These are phyloP conservation scores for Aplodontia rufa DNA, from an alignment of 2,113 vertebrate species.

Conservation along the genomic window DNA sequence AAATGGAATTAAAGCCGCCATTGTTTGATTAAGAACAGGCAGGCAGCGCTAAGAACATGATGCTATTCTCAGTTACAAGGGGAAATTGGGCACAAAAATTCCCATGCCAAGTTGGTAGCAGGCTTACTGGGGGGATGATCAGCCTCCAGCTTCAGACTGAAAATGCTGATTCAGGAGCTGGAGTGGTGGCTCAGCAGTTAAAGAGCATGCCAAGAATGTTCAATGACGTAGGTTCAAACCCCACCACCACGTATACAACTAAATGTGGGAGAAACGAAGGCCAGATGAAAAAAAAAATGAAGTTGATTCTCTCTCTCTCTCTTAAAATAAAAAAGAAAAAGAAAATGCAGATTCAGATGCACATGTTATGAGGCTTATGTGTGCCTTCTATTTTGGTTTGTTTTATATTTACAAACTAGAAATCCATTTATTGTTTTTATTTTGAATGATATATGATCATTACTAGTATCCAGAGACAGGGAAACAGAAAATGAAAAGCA, in stretches of 20 bases:
- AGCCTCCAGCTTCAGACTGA: not conserved
- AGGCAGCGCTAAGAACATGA: not conserved
- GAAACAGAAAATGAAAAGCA: not conserved
- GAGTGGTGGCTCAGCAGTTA: no score
- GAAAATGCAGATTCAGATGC: accelerated
- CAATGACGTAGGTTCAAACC: no score
- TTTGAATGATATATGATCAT: not conserved
- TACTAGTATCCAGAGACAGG: not conserved
- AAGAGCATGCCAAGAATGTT: no score
- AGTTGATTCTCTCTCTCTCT: no score
- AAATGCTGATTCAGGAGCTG: not conserved
- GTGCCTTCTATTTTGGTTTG: not conserved
- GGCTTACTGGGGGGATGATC: accelerated
- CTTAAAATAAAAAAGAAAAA: no score
- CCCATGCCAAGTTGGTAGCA: accelerated
- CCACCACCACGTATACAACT: no score
- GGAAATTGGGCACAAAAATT: not conserved
- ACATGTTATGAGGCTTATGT: not conserved
- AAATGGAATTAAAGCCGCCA: not conserved
- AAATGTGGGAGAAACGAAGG: no score
- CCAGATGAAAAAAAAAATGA: no score
- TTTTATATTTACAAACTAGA: not conserved
- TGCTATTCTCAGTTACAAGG: accelerated
- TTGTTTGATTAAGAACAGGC: not conserved
- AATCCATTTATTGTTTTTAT: not conserved